phyloP scores from a whole-genome alignment of 2,888 invertebrate genomes.

The Margaritifera margaritifera region DNA sequence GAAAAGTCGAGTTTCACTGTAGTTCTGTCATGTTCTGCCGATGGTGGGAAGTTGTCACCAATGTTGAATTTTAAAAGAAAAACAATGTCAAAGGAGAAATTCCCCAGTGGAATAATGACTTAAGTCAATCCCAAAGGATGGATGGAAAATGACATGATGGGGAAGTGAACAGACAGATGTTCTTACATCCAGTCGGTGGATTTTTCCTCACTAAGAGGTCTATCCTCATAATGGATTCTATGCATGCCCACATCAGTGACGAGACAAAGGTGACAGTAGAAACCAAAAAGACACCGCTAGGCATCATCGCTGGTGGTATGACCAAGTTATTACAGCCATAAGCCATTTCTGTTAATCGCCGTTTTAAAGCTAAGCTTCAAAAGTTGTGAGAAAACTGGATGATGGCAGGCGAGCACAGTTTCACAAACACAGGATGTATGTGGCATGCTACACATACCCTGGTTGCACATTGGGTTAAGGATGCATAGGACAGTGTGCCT shows the following conservation, averaged over 20 bases:
- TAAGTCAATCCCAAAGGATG: constrained; percentile 26
- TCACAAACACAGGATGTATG: constrained; percentile 8
- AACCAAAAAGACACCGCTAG: no score
- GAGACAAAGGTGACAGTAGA: no score
- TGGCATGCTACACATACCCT: constrained; percentile 3
- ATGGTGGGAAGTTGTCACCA: no score
- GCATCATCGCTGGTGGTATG: no score
- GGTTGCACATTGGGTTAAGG: constrained; percentile 4
- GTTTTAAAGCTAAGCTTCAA: constrained; percentile 14
- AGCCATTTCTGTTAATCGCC: constrained; percentile 23
- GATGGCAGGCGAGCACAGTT: constrained; percentile 8
- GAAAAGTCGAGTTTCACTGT: no score
- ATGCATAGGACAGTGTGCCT: not conserved
- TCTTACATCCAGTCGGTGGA: constrained; percentile 7
- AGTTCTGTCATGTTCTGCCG: no score
- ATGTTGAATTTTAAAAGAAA: no score
- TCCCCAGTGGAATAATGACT: constrained; percentile 17
- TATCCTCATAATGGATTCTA: constrained; percentile 20
- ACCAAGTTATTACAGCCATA: no score
- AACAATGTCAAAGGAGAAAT: constrained; percentile 10
- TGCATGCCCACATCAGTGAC: constrained; percentile 25
- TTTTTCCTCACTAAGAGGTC: constrained; percentile 12
- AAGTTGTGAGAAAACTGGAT: constrained; percentile 26
- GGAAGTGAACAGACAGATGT: constrained; percentile 2
- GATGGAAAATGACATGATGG: constrained; percentile 17